These are phyloP conservation scores for Aegypius monachus DNA, from an alignment of 2,113 vertebrate species.

Conservation along the genomic window DNA sequence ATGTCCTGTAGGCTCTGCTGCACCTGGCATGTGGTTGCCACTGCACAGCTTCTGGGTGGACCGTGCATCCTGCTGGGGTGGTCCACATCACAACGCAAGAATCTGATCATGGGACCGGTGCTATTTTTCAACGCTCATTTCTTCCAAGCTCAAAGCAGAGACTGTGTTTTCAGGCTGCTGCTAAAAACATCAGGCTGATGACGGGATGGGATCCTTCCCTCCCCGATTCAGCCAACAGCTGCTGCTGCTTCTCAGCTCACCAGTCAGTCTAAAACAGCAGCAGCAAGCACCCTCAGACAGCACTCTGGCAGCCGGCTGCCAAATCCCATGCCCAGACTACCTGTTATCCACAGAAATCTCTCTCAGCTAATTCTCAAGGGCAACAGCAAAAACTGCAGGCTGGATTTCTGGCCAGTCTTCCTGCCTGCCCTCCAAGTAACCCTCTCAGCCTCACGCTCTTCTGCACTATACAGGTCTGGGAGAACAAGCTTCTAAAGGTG, in stretches of 20 bases:
- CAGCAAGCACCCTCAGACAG: not conserved
- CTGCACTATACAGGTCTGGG: not conserved
- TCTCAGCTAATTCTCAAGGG: not conserved
- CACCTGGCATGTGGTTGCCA: not conserved
- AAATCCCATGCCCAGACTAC: not conserved
- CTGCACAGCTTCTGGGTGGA: not conserved
- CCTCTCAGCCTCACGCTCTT: not conserved
- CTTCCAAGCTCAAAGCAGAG: not conserved
- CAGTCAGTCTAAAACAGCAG: not conserved
- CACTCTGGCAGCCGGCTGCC: not conserved
- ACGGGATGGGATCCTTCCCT: not conserved
- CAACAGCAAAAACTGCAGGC: not conserved
- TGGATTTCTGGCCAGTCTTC: not conserved
- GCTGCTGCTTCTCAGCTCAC: not conserved
- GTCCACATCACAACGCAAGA: not conserved
- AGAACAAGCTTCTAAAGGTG: not conserved
- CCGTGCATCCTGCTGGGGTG: not conserved
- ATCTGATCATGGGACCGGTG: accelerated
- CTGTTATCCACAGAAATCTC: not conserved
- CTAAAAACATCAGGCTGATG: not conserved
- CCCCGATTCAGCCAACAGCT: not conserved
- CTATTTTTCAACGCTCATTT: not conserved
- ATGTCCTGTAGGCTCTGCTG: not conserved
- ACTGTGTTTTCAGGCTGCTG: not conserved
- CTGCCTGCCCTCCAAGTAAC: not conserved